Base-by-base conservation (phyloP, 2,888 invertebrate genomes). In the Aradus depressus region DNA sequence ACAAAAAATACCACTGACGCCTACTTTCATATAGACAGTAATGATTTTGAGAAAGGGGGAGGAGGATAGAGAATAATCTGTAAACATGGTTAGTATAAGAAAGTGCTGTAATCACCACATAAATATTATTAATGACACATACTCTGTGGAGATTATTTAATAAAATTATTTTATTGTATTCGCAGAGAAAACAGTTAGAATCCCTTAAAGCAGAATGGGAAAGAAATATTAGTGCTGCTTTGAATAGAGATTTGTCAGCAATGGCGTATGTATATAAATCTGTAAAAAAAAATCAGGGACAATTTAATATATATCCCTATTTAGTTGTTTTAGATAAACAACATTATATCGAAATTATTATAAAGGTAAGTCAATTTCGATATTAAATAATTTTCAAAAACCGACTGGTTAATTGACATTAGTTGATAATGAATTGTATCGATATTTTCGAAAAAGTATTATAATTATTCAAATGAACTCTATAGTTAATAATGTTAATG, bases 241-340 rank as follows among this genome's bases (percentile, higher is more conserved):
- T 89, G 56, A 65, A 72, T 2, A 73, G 81, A n/a, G 83, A 88
- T 65, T 64, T 89, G 35, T 70, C 75, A 51, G 72, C 77, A 1
- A 66, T 88, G 45, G 73, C 76, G 51, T 75, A 78, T 1, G 77
- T 79, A 63, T 64, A 66, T 12, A 72, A 76, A 51, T 68, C 70
- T 37, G 74, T 73, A 12, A 52, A 52, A 19, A 67, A 67, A 2
- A 71, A 74, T 1, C 72, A 74, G 52, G 69, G 69, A 16, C 73
- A 73, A 43, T 72, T 80, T 61, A 75, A 75, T 16, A 68, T 83
- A n/a, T 76, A 78, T 62, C 87, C 88, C 0, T 89, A 81, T 64
- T 70, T 89, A 5, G 75, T 74, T 59, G 73, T 79, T 1, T 66
- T 89, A 50, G 70, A 64, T 28, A 58, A 65, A 2, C 62, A 67